Percentiles rank a stretch among this genome's conserved stretches.
Conservation (phyloP, 2,888 invertebrate species). For the Tipula unca region DNA sequence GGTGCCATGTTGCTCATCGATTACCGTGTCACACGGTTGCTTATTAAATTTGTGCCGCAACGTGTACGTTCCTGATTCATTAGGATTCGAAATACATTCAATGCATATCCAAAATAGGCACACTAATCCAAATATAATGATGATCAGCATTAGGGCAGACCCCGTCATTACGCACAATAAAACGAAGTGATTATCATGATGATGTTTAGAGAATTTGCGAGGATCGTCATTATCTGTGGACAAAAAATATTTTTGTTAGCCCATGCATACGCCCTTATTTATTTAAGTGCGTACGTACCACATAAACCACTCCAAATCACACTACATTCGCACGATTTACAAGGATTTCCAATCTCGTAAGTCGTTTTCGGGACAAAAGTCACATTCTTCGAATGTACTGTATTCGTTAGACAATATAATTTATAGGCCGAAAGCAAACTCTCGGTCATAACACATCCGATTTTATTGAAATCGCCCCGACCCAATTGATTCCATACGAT, state of each 20-base stretch:
- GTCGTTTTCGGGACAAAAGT: neutral
- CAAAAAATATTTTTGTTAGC: too few relatives aligned
- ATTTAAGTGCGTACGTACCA: neutral
- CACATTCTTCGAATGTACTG: neutral
- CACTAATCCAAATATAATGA: neutral
- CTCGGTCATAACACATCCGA: neutral
- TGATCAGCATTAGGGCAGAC: neutral
- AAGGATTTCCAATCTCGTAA: neutral
- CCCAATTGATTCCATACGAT: neutral
- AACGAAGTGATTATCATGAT: neutral
- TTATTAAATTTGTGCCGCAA: too few relatives aligned
- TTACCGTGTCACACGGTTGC: too few relatives aligned
- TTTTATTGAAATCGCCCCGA: neutral
- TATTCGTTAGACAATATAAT: neutral
- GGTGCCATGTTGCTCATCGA: too few relatives aligned
- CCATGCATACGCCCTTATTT: too few relatives aligned
- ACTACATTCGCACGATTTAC: neutral
- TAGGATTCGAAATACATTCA: neutral
- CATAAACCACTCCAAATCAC: neutral
- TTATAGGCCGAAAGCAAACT: neutral
- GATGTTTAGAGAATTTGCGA: too few relatives aligned
- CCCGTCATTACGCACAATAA: neutral
- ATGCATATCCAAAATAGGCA: neutral
- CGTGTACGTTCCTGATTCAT: too few relatives aligned
- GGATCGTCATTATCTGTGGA: too few relatives aligned